These are phyloP conservation scores for Prionailurus viverrinus DNA, from an alignment of 2,113 vertebrate species.

Conservation along the genomic window DNA sequence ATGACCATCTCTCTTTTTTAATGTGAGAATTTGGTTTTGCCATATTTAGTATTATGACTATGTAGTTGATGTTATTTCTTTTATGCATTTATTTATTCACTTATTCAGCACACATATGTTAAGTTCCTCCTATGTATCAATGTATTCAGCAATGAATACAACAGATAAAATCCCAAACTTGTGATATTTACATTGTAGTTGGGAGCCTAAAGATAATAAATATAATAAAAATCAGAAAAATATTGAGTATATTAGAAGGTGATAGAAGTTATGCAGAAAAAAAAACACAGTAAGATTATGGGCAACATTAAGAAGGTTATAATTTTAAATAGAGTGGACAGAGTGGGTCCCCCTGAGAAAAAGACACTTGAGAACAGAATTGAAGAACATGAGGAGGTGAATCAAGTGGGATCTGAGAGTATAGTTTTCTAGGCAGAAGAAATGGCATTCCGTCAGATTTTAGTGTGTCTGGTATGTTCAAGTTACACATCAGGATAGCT, in stretches of 20 bases:
- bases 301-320: background rate
- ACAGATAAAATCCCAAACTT: background rate
- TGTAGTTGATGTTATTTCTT: constrained; percentile 3
- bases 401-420: background rate
- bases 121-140: background rate
- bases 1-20: background rate
- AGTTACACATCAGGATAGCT: background rate
- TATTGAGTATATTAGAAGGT: background rate
- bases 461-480: background rate
- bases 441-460: background rate
- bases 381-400: background rate
- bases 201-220: background rate
- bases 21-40: background rate
- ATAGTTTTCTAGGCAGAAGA: background rate
- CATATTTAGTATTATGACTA: background rate
- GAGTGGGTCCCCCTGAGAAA: background rate
- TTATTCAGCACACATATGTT: background rate
- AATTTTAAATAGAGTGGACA: background rate
- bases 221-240: background rate
- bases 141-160: constrained; percentile 19
- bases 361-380: background rate
- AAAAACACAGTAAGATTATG: background rate
- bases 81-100: constrained; percentile 17
- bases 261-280: background rate
- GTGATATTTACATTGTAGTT: background rate